A percentile compares a stretch with the other conserved stretches of the same genome.
Evolutionary conservation across 1,140 invertebrate genomes (phyloP).

Genomic region (Steinernema khuongi): DNA sequence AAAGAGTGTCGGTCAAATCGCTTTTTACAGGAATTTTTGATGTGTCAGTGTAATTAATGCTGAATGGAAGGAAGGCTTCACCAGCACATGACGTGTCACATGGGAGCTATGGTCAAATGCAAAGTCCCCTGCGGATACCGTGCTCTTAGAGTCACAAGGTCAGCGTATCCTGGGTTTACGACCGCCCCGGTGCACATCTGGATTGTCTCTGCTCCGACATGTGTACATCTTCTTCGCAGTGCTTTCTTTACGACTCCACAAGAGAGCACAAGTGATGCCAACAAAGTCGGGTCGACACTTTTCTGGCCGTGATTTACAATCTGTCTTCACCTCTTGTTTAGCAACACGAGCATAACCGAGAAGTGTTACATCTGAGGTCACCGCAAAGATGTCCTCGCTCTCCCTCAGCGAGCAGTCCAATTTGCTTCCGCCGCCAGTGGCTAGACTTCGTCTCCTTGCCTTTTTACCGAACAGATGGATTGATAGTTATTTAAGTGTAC

Average conservation of each 20-base stretch:
- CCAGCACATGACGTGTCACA: no score
- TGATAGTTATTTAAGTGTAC: conserved; percentile 6
- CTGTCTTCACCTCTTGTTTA: not conserved
- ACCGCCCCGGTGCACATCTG: not conserved
- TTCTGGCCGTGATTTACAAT: not conserved
- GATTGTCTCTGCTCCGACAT: not conserved
- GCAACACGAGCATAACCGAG: not conserved
- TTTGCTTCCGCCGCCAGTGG: not conserved
- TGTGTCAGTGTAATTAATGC: no score
- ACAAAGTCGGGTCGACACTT: conserved; percentile 9
- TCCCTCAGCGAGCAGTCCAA: not conserved
- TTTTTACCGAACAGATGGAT: not conserved
- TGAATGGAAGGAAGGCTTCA: no score
- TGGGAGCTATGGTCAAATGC: no score
- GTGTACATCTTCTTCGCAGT: not conserved
- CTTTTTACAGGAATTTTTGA: no score
- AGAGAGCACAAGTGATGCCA: not conserved
- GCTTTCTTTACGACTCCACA: not conserved
- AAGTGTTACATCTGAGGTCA: conserved; percentile 13
- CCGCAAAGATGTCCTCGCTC: not conserved
- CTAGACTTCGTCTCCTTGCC: not conserved
- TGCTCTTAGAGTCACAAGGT: no score
- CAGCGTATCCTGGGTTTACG: not conserved
- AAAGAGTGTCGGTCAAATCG: no score
- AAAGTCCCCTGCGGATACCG: no score